phyloP scores from a whole-genome alignment of 2,113 vertebrate genomes.

The Cariama cristata region DNA sequence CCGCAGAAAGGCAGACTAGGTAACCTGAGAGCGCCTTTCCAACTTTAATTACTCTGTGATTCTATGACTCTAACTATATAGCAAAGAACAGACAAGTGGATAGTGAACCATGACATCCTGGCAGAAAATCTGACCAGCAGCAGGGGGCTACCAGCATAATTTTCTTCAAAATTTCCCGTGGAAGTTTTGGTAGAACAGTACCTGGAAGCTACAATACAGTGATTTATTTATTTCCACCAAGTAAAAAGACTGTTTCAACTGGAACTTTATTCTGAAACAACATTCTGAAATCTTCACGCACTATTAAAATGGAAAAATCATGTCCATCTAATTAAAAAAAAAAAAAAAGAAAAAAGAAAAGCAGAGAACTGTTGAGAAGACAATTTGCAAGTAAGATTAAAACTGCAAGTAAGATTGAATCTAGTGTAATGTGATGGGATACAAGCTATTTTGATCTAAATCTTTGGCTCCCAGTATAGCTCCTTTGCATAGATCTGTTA shows the following conservation, averaged over 20 bases:
- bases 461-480: background rate
- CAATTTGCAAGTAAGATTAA: background rate
- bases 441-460: background rate
- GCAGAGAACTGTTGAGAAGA: background rate
- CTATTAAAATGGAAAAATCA: background rate
- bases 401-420: background rate
- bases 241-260: background rate
- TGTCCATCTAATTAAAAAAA: background rate
- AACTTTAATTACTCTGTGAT: background rate
- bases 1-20: background rate
- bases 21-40: background rate
- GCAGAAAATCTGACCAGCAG: background rate
- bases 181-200: background rate
- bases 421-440: background rate
- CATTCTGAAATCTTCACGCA: background rate
- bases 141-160: rapidly evolving
- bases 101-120: background rate
- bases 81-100: background rate
- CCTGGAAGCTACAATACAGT: background rate
- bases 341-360: background rate
- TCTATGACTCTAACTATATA: background rate
- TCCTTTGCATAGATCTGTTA: background rate
- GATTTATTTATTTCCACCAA: background rate
- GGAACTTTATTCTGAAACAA: background rate
- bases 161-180: background rate